A percentile compares a stretch with the other conserved stretches of the same genome.
Conservation (phyloP, 1,140 invertebrate species). For the Octopus bimaculoides region DNA sequence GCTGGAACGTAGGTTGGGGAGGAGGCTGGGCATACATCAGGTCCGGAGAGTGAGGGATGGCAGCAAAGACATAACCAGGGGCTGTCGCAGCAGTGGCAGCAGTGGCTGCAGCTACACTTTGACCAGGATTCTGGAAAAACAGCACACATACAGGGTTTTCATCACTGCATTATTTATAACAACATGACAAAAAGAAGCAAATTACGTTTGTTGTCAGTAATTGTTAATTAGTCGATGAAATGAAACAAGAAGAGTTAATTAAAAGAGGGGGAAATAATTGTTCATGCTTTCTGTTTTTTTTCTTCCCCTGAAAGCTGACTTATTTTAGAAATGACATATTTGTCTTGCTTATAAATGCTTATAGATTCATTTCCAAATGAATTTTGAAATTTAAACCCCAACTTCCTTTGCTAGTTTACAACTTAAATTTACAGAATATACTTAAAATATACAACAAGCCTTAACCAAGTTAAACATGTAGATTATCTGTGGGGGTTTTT, state of each 20-base stretch:
- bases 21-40: conserved; percentile 49
- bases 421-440: no score
- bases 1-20: conserved; percentile 36
- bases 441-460: no score
- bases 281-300: no score
- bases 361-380: no score
- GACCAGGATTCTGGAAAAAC: conserved; percentile 36
- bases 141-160: background rate
- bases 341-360: no score
- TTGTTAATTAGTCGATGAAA: conserved; percentile 9
- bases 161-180: conserved; percentile 1
- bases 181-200: conserved; percentile 2
- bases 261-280: background rate
- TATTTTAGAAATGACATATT: no score
- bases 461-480: no score
- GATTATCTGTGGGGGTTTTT: no score
- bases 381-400: no score
- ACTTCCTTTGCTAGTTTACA: no score
- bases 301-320: no score
- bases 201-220: background rate
- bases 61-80: conserved; percentile 43
- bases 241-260: conserved; percentile 8
- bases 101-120: conserved; percentile 20
- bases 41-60: conserved; percentile 45
- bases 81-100: conserved; percentile 18